A percentile compares a stretch with the other conserved stretches of the same genome.
phyloP scores from a whole-genome alignment of 2,888 invertebrate genomes.

The Thelaira solivaga region DNA sequence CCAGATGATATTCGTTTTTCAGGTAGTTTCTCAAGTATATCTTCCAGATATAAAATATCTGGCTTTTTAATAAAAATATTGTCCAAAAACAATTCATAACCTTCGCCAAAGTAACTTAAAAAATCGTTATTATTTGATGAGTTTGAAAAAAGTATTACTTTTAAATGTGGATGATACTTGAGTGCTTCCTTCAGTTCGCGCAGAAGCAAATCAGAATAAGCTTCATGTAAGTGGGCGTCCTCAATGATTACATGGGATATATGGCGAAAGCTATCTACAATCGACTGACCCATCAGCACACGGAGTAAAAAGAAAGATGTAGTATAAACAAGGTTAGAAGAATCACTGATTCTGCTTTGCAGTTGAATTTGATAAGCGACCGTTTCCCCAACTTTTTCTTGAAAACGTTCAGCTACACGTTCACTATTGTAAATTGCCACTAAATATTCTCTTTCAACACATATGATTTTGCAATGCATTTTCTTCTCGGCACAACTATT shows the following conservation, averaged over 20 bases:
- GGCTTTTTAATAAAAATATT: background rate
- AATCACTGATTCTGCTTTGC: slow-evolving; percentile 67
- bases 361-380: slow-evolving; percentile 79
- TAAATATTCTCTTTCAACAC: slow-evolving; percentile 92
- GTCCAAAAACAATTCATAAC: slow-evolving; percentile 59
- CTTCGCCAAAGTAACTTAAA: slow-evolving; percentile 65
- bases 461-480: slow-evolving; percentile 88
- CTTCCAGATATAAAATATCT: slow-evolving; percentile 62
- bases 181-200: slow-evolving; percentile 88
- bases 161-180: slow-evolving; percentile 83
- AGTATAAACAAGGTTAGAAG: slow-evolving; percentile 68
- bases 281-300: slow-evolving; percentile 89
- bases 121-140: slow-evolving; percentile 61
- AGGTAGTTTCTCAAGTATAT: slow-evolving; percentile 53
- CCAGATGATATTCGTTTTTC: slow-evolving; percentile 36
- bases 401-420: slow-evolving; percentile 84
- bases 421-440: slow-evolving; percentile 93
- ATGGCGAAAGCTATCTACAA: slow-evolving; percentile 66
- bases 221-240: slow-evolving; percentile 95
- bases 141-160: slow-evolving; percentile 93
- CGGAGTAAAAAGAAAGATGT: slow-evolving; percentile 79
- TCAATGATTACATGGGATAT: slow-evolving; percentile 90
- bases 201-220: slow-evolving; percentile 91
- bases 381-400: slow-evolving; percentile 82
- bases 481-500: slow-evolving; percentile 83